Evolutionary conservation across 64 coral and sea anemone species (phyloP).

Genomic region (Montipora cactus): DNA sequence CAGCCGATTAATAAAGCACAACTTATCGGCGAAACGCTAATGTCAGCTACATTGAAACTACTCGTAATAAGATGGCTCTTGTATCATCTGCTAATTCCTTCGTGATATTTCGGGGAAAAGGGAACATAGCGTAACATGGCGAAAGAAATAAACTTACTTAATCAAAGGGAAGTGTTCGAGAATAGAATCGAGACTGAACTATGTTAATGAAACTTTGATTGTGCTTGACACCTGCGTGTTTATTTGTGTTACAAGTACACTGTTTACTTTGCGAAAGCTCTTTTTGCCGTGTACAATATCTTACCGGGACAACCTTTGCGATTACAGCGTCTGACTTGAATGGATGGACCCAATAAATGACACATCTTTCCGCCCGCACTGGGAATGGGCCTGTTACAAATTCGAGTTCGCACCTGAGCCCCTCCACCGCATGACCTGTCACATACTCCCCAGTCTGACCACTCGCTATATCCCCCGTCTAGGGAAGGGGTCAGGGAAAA

Average conservation of each 20-base stretch:
- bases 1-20: too few species aligned
- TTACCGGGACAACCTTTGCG: constrained; percentile 61
- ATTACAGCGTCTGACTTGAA: constrained; percentile 87
- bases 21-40: too few species aligned
- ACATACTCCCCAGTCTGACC: constrained; percentile 73
- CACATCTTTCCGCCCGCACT: constrained; percentile 33
- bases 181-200: too few species aligned
- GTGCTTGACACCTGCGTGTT: neutral
- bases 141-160: too few species aligned
- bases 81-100: too few species aligned
- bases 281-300: neutral
- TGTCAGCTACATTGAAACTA: too few species aligned
- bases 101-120: too few species aligned
- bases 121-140: too few species aligned
- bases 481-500: neutral
- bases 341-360: constrained; percentile 64
- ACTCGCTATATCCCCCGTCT: constrained; percentile 55
- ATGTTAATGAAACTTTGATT: too few species aligned
- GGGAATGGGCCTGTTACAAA: constrained; percentile 63
- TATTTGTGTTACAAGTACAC: neutral
- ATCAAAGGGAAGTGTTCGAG: too few species aligned
- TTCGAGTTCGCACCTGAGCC: constrained; percentile 79
- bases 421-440: constrained; percentile 76
- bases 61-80: too few species aligned
- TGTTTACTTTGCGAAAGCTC: neutral